Percentiles rank a stretch among this genome's conserved stretches.
These are phyloP conservation scores for Drosophila pseudoananassae DNA, from an alignment of 1,140 invertebrate species.

Conservation along the genomic window DNA sequence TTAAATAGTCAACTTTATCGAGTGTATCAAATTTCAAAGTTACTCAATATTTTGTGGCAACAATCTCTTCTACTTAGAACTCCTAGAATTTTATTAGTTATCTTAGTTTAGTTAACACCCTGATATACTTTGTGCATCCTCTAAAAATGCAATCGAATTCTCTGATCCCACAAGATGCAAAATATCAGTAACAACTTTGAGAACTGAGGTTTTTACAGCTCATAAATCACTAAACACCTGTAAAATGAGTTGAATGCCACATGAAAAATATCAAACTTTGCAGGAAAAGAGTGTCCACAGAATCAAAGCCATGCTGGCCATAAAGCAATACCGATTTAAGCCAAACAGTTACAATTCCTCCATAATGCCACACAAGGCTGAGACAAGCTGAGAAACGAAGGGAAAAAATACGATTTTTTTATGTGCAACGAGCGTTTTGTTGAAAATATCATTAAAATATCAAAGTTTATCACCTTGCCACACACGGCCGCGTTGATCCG, in stretches of 20 bases:
- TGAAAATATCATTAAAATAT: conserved; percentile 83
- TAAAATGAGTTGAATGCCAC: conserved; percentile 71
- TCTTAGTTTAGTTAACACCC: neutral
- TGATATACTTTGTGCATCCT: conserved; percentile 10
- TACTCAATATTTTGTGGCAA: neutral
- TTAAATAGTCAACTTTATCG: conserved; percentile 15
- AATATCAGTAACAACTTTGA: conserved; percentile 28
- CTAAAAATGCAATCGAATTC: neutral
- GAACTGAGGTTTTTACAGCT: conserved; percentile 75
- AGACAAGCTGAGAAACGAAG: conserved; percentile 13
- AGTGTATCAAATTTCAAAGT: neutral
- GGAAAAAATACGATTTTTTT: conserved; percentile 53
- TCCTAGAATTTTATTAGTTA: neutral
- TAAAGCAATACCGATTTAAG: conserved; percentile 77
- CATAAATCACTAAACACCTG: conserved; percentile 76
- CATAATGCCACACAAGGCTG: conserved; percentile 40
- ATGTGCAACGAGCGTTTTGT: conserved; percentile 80
- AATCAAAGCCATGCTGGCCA: conserved; percentile 25
- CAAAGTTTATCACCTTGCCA: conserved; percentile 82
- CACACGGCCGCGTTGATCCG: conserved; percentile 60
- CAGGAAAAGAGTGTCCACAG: neutral
- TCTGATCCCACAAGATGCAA: conserved; percentile 19
- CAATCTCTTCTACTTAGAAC: neutral
- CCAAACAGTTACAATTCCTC: conserved; percentile 69
- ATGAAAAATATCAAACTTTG: conserved; percentile 44